Evolutionary conservation across 2,113 vertebrate genomes (phyloP).

Genomic region (Pterocles gutturalis): DNA sequence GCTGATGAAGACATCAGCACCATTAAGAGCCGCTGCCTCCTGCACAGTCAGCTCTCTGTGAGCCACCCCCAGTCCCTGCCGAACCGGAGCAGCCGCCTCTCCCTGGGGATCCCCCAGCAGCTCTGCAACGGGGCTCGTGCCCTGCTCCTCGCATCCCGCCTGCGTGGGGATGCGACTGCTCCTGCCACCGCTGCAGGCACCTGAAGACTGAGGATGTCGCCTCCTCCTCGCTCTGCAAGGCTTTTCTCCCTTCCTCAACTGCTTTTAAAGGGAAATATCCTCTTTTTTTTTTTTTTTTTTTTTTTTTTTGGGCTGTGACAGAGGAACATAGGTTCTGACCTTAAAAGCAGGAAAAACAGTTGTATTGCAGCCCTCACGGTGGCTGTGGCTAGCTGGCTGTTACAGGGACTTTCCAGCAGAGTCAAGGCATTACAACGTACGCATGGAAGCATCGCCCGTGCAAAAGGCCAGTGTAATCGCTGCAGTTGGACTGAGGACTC

Average conservation of each 20-base stretch:
- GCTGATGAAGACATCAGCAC: constrained; percentile 4
- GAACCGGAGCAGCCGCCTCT: background rate
- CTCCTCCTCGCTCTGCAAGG: background rate
- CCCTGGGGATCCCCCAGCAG: background rate
- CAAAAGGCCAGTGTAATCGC: background rate
- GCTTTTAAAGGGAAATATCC: background rate
- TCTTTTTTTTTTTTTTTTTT: no score
- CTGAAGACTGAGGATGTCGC: background rate
- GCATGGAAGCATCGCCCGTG: background rate
- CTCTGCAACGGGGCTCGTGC: background rate
- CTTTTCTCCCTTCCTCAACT: background rate
- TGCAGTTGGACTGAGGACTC: background rate
- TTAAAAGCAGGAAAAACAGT: background rate
- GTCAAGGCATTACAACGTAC: background rate
- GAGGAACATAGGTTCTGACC: background rate
- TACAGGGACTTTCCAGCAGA: background rate
- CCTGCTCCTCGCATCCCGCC: background rate
- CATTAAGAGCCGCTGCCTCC: background rate
- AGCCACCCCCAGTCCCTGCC: background rate
- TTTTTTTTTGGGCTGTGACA: background rate
- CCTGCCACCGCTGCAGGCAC: background rate
- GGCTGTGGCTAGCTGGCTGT: background rate
- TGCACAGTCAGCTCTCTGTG: background rate
- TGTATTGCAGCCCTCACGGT: background rate
- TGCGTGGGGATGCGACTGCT: background rate